Evolutionary conservation across 1,140 invertebrate species (phyloP), one percentile per base, ranked within the genome.

Genomic region (Trypoxylus dichotomus): DNA sequence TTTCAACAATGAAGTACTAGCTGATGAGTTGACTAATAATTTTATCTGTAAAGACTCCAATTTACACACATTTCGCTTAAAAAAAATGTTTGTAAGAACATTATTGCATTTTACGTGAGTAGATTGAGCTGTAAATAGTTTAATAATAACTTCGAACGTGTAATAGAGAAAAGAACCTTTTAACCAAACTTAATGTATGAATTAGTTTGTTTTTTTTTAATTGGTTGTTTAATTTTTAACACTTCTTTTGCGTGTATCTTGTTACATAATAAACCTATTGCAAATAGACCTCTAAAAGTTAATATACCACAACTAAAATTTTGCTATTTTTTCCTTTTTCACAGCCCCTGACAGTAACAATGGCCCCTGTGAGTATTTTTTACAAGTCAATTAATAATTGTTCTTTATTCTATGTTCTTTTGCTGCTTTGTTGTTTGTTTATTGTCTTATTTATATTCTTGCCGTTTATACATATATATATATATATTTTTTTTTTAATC

Each of bases 351-450:
- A 93, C 90, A 92, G 91, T 92, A 92, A 91, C 90, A 93, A 92
- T 92, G 92, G 92, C 88, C 92, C 92, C 89, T 94, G 93, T 94
- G 92, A 94, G 93, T 94, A 94, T 91, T 87, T 87, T 87, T 71
- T 75, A 54, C 32, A 37, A 37, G 5, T 37, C 42, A 75, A 42
- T 41, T 19, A 58, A 43, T 68, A 77, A 73, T 77, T 76, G n/a
- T 32, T 10, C 29, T 76, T 63, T 15, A 27, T 19, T 21, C 25
- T 21, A 2, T 43, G 41, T n/a, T 76, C 25, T 47, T 11, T 19
- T 24, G 11, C 27, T 60, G 11, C 21, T 21, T 54, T 54, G 13
- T 58, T 63, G 24, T 21, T 63, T 58, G 6, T 58, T 58, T 58
- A 58, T n/a, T 24, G n/a, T 37, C 21, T 73, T 73, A 29, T 37